These are phyloP conservation scores for Blastobasis adustella DNA, from an alignment of 2,888 invertebrate species.

Conservation along the genomic window DNA sequence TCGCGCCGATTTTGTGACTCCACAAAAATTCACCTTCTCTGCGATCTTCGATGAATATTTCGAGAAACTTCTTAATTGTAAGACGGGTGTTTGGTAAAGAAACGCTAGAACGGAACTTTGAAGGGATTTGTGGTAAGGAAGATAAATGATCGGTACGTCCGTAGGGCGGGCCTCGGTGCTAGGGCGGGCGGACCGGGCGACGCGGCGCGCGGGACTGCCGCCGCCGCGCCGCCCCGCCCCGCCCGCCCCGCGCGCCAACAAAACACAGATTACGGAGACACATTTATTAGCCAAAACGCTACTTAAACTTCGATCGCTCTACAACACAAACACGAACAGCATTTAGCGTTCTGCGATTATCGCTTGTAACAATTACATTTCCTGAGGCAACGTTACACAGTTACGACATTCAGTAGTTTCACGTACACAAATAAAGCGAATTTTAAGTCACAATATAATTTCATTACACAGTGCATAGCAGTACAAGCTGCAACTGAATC, in stretches of 20 bases:
- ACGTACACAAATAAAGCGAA: no score
- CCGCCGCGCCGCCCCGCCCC: constrained; percentile 33
- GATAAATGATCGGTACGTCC: constrained; percentile 23
- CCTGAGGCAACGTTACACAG: neutral
- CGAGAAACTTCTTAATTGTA: neutral
- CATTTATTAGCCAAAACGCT: constrained; percentile 68
- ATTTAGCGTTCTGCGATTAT: constrained; percentile 13
- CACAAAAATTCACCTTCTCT: constrained; percentile 39
- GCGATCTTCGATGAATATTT: neutral
- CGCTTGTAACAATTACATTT: constrained; percentile 2
- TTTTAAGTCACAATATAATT: no score
- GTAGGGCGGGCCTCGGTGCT: constrained; percentile 33
- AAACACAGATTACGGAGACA: constrained; percentile 65
- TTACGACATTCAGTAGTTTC: neutral
- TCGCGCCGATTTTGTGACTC: constrained; percentile 54
- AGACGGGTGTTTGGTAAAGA: neutral
- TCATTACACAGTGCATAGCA: neutral
- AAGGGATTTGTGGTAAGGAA: constrained; percentile 13
- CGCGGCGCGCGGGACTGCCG: constrained; percentile 69
- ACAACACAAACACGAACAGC: constrained; percentile 39
- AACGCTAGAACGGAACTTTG: neutral
- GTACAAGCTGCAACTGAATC: neutral
- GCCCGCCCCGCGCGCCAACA: constrained; percentile 49
- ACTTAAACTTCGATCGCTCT: constrained; percentile 54
- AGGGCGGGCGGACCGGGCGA: constrained; percentile 52